Percentiles rank a stretch among this genome's conserved stretches.
These are phyloP conservation scores for Oryzaephilus surinamensis DNA, from an alignment of 1,140 invertebrate species.

Conservation along the genomic window DNA sequence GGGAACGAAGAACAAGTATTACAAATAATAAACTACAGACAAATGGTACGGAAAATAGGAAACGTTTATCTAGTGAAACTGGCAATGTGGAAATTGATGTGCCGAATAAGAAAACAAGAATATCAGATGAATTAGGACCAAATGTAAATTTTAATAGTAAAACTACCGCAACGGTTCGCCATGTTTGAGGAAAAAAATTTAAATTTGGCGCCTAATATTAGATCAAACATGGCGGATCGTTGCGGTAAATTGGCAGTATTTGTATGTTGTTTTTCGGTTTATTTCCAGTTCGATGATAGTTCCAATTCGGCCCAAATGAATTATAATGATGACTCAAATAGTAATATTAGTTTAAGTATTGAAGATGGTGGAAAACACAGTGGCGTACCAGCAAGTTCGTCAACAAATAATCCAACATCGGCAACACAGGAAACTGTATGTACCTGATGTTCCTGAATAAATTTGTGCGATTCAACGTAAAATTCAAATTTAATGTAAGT, in stretches of 20 bases:
- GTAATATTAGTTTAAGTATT: slow-evolving; percentile 25
- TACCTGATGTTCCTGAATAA: slow-evolving; percentile 17
- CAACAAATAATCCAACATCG: slow-evolving; percentile 3
- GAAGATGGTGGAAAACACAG: slow-evolving; percentile 17
- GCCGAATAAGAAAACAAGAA: slow-evolving; percentile 23
- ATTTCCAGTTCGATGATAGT: slow-evolving; percentile 32
- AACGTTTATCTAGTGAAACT: slow-evolving; percentile 28
- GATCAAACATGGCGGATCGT: too few relatives aligned
- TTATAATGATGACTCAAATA: slow-evolving; percentile 33
- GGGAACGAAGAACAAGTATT: slow-evolving; percentile 50
- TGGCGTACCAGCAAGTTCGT: not conserved
- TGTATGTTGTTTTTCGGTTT: too few relatives aligned
- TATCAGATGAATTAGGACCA: slow-evolving; percentile 27
- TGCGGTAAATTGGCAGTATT: too few relatives aligned
- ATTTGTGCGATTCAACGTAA: slow-evolving; percentile 1
- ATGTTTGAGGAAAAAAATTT: too few relatives aligned
- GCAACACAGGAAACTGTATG: slow-evolving; percentile 19
- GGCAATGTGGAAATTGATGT: slow-evolving; percentile 12
- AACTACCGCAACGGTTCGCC: too few relatives aligned
- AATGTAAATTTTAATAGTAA: slow-evolving; percentile 15
- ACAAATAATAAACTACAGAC: slow-evolving; percentile 13
- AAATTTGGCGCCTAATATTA: too few relatives aligned
- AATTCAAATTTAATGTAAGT: not conserved
- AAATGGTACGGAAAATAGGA: slow-evolving; percentile 23
- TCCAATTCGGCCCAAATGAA: slow-evolving; percentile 28